Conservation (phyloP, 2,797 vertebrate genomes). For the Sebastes baramenuke region DNA sequence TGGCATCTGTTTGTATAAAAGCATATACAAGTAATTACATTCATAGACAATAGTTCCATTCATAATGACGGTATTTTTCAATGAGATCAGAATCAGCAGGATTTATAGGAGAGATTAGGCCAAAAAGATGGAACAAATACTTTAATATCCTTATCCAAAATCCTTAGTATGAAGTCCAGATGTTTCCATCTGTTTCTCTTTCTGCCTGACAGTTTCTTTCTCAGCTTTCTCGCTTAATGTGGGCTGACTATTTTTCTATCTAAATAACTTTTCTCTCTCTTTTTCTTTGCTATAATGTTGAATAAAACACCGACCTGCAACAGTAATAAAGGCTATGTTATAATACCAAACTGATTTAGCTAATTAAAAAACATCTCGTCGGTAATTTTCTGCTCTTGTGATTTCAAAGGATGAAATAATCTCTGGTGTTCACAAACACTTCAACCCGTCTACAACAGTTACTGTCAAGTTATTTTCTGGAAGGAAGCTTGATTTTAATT, state of each 20-base stretch:
- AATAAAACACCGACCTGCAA: not conserved
- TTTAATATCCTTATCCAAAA: not conserved
- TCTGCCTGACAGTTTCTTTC: not conserved
- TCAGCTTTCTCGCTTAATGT: not conserved
- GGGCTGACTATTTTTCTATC: not conserved
- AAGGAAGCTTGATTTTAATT: constrained; percentile 75
- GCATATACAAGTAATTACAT: not conserved
- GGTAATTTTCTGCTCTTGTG: not conserved
- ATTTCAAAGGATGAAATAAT: constrained; percentile 3
- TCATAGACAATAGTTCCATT: not conserved
- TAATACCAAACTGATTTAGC: not conserved
- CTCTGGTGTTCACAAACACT: constrained; percentile 12
- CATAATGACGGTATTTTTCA: not conserved
- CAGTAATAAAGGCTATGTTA: not conserved
- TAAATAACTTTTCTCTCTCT: not conserved
- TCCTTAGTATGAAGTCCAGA: not conserved
- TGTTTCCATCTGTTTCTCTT: constrained; percentile 5
- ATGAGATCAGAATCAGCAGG: not conserved
- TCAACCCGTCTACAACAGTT: constrained; percentile 25
- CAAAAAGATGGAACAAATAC: not conserved
- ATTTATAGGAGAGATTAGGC: constrained; percentile 6
- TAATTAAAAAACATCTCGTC: not conserved
- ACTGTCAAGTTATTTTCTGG: constrained; percentile 41
- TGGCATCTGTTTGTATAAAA: not conserved
- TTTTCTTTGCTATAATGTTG: not conserved